Percentiles rank a stretch among this genome's conserved stretches.
These are phyloP conservation scores for Athalia cordata DNA, from an alignment of 2,888 invertebrate genomes.

Conservation along the genomic window DNA sequence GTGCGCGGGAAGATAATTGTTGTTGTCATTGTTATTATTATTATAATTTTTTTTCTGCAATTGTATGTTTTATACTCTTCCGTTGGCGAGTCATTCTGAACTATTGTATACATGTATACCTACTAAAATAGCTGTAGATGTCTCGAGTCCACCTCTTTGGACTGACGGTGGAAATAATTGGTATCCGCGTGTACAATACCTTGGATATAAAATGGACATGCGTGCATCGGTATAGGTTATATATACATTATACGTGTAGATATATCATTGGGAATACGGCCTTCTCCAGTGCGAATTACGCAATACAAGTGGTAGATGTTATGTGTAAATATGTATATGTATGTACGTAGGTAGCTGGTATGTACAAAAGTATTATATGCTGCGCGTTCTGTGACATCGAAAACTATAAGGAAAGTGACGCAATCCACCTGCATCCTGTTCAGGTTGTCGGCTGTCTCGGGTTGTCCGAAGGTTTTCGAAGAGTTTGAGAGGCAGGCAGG, in stretches of 20 bases:
- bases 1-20: not conserved
- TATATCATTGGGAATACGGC: slow-evolving; percentile 24
- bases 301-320: not conserved
- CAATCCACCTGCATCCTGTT: slow-evolving; percentile 47
- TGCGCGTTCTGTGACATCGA: slow-evolving; percentile 29
- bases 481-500: slow-evolving; percentile 28
- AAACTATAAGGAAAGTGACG: slow-evolving; percentile 40
- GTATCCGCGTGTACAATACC: slow-evolving; percentile 25
- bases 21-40: not conserved
- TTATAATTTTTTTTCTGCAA: too few relatives aligned
- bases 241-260: not conserved
- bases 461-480: slow-evolving; percentile 23
- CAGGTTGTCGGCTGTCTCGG: slow-evolving; percentile 25
- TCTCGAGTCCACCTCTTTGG: slow-evolving; percentile 16
- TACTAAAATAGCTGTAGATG: not conserved
- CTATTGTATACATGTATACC: not conserved
- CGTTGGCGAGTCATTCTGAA: too few relatives aligned
- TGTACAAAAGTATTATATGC: not conserved
- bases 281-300: slow-evolving; percentile 36
- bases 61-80: too few relatives aligned
- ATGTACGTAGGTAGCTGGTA: not conserved
- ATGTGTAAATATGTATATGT: too few relatives aligned
- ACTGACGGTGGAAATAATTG: slow-evolving; percentile 33
- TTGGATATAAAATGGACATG: not conserved
- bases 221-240: not conserved